Evolutionary conservation across 2,797 vertebrate genomes (phyloP).

Genomic region (Oryzias sinensis): DNA sequence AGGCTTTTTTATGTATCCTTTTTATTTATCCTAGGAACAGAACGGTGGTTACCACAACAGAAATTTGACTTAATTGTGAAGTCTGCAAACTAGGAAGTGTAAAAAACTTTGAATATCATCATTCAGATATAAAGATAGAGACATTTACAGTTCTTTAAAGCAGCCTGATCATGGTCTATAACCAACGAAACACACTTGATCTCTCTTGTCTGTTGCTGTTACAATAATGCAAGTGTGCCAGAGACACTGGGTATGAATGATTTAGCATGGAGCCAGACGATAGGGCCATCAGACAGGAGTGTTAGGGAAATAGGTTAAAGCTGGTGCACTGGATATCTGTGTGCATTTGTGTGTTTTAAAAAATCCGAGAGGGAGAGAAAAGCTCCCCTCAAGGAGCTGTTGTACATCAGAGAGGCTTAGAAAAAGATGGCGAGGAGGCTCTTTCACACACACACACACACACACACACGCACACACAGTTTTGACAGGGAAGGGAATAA

Average conservation of each 20-base stretch:
- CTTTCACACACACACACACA: constrained; percentile 23
- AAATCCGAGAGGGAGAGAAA: constrained; percentile 52
- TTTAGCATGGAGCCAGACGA: constrained; percentile 55
- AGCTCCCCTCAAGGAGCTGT: constrained; percentile 72
- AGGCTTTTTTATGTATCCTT: constrained; percentile 5
- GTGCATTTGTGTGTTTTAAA: constrained; percentile 21
- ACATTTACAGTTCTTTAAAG: constrained; percentile 15
- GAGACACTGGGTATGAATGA: constrained; percentile 65
- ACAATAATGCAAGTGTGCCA: constrained; percentile 60
- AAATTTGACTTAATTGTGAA: constrained; percentile 27
- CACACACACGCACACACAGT: constrained; percentile 11
- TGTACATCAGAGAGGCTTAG: constrained; percentile 74
- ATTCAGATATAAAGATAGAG: constrained; percentile 18
- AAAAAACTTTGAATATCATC: constrained; percentile 15
- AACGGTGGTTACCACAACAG: constrained; percentile 39
- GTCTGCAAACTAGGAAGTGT: constrained; percentile 6
- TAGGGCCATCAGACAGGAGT: constrained; percentile 48
- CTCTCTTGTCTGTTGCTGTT: constrained; percentile 40
- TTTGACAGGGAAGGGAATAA: constrained; percentile 73
- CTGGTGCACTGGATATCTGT: constrained; percentile 53
- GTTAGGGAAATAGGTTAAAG: constrained; percentile 67
- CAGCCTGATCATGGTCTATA: constrained; percentile 15
- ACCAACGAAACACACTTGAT: constrained; percentile 31
- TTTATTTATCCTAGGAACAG: constrained; percentile 24
- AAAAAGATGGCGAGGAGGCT: constrained; percentile 50